Evolutionary conservation across 2,888 invertebrate genomes (phyloP).

Genomic region (Noctua fimbriata): DNA sequence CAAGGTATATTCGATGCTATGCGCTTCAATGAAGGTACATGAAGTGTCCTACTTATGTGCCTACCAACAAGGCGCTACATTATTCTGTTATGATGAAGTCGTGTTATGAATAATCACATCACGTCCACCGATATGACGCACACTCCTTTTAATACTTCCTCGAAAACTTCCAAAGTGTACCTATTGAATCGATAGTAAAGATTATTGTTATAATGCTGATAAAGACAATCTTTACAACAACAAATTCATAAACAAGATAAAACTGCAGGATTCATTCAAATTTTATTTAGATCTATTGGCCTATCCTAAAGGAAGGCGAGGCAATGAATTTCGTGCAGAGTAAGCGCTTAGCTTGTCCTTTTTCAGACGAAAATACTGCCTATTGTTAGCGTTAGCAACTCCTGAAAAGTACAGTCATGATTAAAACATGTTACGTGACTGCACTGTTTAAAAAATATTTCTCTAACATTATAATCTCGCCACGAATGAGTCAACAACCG

Average conservation of each 20-base stretch:
- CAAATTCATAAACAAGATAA: constrained; percentile 33
- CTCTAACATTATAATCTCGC: constrained; percentile 59
- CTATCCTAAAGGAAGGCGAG: constrained; percentile 14
- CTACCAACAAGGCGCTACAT: constrained; percentile 74
- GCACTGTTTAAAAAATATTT: constrained; percentile 60
- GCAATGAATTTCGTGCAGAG: constrained; percentile 7
- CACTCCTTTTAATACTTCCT: constrained; percentile 42
- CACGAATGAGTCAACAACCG: constrained; percentile 67
- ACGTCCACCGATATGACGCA: constrained; percentile 69
- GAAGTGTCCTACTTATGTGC: constrained; percentile 53
- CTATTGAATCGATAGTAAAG: constrained; percentile 27
- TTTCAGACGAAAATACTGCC: constrained; percentile 52
- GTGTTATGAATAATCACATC: constrained; percentile 53
- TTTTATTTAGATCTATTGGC: constrained; percentile 10
- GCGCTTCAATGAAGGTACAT: constrained; percentile 67
- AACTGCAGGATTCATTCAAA: neutral
- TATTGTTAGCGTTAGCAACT: constrained; percentile 58
- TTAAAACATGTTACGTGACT: constrained; percentile 61
- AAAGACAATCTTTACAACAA: constrained; percentile 50
- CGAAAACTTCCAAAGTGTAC: constrained; percentile 24
- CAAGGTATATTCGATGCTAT: constrained; percentile 19
- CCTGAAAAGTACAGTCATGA: constrained; percentile 46
- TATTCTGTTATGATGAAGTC: constrained; percentile 69
- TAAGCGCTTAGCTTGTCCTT: constrained; percentile 41
- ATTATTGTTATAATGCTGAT: constrained; percentile 39